These are phyloP conservation scores for Glyptemys insculpta DNA, from an alignment of 2,797 vertebrate genomes.

Conservation along the genomic window DNA sequence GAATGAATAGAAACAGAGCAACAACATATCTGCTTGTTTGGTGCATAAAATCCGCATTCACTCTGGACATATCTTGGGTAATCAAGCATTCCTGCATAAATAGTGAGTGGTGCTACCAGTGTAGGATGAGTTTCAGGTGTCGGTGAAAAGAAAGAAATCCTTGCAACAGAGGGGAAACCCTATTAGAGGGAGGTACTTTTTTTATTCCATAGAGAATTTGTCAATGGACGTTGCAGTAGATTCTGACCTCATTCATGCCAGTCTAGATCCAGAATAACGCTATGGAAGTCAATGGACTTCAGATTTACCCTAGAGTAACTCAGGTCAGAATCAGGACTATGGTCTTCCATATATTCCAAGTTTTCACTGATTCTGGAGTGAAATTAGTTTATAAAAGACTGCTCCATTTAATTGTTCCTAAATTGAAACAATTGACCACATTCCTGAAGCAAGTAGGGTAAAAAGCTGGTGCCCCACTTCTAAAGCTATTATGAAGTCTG, in stretches of 20 bases:
- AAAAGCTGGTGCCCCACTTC: neutral
- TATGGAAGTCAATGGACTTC: neutral
- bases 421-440: neutral
- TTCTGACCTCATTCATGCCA: neutral
- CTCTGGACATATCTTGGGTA: conserved; percentile 27
- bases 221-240: neutral
- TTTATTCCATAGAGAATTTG: neutral
- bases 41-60: conserved; percentile 30
- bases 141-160: neutral
- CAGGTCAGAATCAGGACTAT: neutral
- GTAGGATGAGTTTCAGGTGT: neutral
- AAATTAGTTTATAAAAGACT: neutral
- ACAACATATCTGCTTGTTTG: conserved; percentile 30
- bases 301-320: neutral
- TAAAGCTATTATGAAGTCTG: neutral
- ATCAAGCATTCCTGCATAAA: conserved; percentile 50
- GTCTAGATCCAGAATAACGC: neutral
- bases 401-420: neutral
- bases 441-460: fast-evolving
- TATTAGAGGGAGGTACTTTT: neutral
- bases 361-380: neutral
- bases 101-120: neutral
- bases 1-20: conserved; percentile 28
- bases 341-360: neutral
- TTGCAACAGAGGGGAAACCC: neutral